phyloP scores from a whole-genome alignment of 2,797 vertebrate species.

The Epinephelus malabaricus region DNA sequence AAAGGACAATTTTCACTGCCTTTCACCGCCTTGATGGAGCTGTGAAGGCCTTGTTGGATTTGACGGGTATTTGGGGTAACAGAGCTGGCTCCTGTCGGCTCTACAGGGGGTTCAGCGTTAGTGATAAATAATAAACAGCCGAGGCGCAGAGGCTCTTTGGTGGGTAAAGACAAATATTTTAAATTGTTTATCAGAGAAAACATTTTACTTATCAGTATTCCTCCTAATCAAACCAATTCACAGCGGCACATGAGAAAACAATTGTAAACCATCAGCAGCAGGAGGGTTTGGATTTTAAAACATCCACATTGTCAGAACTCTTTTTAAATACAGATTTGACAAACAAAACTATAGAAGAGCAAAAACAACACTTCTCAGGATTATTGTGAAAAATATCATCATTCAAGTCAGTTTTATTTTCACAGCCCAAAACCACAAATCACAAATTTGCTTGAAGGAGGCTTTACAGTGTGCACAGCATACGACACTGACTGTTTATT shows the following conservation, averaged over 20 bases:
- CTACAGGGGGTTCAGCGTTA: constrained; percentile 5
- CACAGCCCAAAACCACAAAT: too few species aligned
- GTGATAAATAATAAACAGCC: constrained; percentile 32
- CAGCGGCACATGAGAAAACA: constrained; percentile 8
- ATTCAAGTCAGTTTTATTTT: too few species aligned
- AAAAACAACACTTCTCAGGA: too few species aligned
- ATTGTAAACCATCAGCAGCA: not conserved
- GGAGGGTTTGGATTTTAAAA: not conserved
- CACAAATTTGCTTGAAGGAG: too few species aligned
- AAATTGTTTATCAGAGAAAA: constrained; percentile 50
- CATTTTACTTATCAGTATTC: constrained; percentile 25
- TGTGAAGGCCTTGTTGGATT: constrained; percentile 34
- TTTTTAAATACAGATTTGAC: not conserved
- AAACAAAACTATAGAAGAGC: not conserved
- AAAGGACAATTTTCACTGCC: constrained; percentile 62
- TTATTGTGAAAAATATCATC: too few species aligned
- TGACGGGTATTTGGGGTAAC: constrained; percentile 38
- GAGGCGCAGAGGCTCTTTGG: constrained; percentile 4
- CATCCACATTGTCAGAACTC: not conserved
- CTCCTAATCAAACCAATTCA: constrained; percentile 16
- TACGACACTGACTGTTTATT: too few species aligned
- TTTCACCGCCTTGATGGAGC: constrained; percentile 49
- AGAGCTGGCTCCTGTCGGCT: not conserved
- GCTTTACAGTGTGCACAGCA: too few species aligned
- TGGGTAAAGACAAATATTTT: constrained; percentile 44